Conservation (phyloP, 2,888 invertebrate species). For the Ichneumon xanthorius region DNA sequence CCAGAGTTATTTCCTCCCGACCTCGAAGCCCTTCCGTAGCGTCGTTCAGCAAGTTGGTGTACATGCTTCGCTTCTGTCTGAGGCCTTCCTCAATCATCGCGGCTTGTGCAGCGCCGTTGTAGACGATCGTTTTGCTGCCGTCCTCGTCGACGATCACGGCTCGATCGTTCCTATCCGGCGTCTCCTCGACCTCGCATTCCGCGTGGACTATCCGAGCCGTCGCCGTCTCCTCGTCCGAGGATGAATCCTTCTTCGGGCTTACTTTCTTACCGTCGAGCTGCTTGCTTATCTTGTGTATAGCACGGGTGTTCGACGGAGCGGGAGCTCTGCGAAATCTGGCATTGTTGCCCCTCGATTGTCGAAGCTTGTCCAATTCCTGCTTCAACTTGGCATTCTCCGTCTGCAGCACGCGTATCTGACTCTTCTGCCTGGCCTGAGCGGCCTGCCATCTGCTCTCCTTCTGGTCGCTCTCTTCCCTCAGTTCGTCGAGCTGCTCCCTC, state of each 20-base stretch:
- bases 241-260: conserved; percentile 67
- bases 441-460: conserved; percentile 91
- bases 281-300: conserved; percentile 91
- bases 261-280: conserved; percentile 83
- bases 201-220: conserved; percentile 22
- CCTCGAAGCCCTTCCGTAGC: conserved; percentile 77
- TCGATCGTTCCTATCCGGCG: conserved; percentile 42
- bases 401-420: conserved; percentile 90
- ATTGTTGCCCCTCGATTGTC: conserved; percentile 87
- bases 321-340: conserved; percentile 87
- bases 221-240: conserved; percentile 70
- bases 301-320: conserved; percentile 89
- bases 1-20: conserved; percentile 65
- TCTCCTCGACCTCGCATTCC: conserved; percentile 46
- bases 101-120: conserved; percentile 36
- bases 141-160: conserved; percentile 41
- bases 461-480: conserved; percentile 89
- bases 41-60: conserved; percentile 79
- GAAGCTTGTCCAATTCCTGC: conserved; percentile 88
- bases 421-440: conserved; percentile 90
- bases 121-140: conserved; percentile 57
- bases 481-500: conserved; percentile 88
- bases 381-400: conserved; percentile 89
- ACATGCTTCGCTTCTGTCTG: conserved; percentile 78
- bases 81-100: conserved; percentile 69